Evolutionary conservation across 2,888 invertebrate species (phyloP).

Genomic region (Nasonovia ribisnigri): DNA sequence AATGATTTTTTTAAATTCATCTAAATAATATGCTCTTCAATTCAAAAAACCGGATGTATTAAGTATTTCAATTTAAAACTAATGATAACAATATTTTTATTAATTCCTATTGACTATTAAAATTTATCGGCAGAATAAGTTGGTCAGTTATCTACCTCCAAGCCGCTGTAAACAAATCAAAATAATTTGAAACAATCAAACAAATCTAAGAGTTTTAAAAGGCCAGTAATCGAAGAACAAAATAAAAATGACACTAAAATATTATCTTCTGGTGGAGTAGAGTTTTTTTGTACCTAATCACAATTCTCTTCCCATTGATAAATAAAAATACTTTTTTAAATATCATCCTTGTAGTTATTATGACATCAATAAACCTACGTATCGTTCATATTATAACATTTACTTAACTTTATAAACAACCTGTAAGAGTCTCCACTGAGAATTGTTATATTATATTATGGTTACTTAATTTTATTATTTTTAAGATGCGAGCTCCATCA

Average conservation of each 20-base stretch:
- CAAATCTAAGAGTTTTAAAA: not conserved
- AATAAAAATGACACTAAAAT: not conserved
- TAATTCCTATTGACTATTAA: not conserved
- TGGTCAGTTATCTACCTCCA: not conserved
- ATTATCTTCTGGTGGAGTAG: not conserved
- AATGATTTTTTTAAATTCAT: not conserved
- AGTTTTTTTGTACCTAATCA: not conserved
- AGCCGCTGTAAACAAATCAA: not conserved
- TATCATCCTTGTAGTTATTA: not conserved
- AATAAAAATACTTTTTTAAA: not conserved
- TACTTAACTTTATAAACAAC: not conserved
- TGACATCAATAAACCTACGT: not conserved
- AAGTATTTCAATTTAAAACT: not conserved
- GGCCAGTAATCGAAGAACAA: not conserved
- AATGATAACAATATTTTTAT: not conserved
- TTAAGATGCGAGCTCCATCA: not conserved
- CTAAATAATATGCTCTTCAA: not conserved
- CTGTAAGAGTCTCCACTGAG: not conserved
- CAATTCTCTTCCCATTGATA: not conserved
- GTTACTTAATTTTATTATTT: not conserved
- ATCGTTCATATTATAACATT: not conserved
- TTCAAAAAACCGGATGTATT: not conserved
- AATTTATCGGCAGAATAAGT: not conserved
- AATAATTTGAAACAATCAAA: not conserved
- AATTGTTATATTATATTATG: not conserved